A percentile compares a stretch with the other conserved stretches of the same genome.
Conservation (phyloP, 2,113 vertebrate genomes). For the Scopus umbretta region DNA sequence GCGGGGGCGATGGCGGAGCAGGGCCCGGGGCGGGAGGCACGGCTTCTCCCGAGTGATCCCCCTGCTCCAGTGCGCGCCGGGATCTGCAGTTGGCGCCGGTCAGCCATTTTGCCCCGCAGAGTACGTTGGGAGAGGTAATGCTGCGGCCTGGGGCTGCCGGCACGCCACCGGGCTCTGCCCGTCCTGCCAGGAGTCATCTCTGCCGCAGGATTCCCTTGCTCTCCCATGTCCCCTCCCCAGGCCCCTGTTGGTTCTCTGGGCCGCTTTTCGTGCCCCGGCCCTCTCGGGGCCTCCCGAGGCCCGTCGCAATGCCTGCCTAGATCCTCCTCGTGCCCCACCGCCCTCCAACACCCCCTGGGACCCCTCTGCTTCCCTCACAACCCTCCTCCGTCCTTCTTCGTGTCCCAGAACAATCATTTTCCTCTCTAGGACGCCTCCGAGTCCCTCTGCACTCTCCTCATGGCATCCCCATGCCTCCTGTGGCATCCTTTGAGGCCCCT, state of each 20-base stretch:
- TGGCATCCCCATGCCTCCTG: neutral
- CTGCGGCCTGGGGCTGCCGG: accelerated
- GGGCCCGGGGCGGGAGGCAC: neutral
- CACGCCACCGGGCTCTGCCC: neutral
- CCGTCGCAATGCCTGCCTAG: neutral
- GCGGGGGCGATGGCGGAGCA: accelerated
- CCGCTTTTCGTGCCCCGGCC: neutral
- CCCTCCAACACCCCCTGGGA: accelerated
- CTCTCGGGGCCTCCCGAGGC: neutral
- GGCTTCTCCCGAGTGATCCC: neutral
- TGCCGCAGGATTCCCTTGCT: neutral
- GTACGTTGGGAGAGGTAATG: neutral
- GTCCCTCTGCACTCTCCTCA: neutral
- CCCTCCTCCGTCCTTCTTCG: neutral
- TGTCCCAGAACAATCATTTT: neutral
- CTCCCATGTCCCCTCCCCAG: neutral
- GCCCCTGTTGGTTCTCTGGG: too few species aligned
- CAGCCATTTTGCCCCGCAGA: neutral
- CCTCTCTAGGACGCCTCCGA: neutral
- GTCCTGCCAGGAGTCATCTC: neutral
- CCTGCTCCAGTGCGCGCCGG: too few species aligned
- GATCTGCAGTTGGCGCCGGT: neutral
- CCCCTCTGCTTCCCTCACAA: neutral
- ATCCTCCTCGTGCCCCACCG: neutral
- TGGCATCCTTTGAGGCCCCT: too few species aligned